Conservation (phyloP, 2,797 vertebrate species). For the Gallinago solitaria region DNA sequence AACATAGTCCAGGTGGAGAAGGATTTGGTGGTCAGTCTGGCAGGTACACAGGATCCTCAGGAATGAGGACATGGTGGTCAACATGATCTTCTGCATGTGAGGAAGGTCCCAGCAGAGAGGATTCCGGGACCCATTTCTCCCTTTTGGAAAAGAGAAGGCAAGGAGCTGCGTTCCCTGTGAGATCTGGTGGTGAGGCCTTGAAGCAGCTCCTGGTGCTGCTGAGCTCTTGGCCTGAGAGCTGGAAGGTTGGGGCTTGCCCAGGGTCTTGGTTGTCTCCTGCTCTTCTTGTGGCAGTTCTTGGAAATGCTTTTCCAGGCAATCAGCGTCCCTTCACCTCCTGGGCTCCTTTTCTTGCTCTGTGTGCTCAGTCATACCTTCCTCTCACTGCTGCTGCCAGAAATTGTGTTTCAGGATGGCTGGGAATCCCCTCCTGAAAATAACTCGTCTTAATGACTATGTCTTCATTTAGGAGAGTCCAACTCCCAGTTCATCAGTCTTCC, state of each 20-base stretch:
- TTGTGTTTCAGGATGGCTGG: neutral
- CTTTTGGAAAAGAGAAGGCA: neutral
- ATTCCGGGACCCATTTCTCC: neutral
- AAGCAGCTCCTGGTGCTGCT: neutral
- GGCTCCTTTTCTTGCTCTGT: neutral
- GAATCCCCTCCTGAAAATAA: neutral
- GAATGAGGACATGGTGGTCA: neutral
- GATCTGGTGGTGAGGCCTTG: neutral
- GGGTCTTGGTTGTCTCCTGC: neutral
- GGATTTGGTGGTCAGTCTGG: neutral
- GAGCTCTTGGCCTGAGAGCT: neutral
- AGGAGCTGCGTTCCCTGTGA: accelerated
- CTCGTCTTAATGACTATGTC: neutral
- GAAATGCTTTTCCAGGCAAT: neutral
- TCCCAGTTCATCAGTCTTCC: neutral
- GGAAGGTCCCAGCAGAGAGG: neutral
- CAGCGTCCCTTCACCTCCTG: neutral
- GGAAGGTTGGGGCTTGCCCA: neutral
- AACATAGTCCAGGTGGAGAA: neutral
- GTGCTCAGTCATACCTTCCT: neutral
- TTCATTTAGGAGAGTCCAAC: neutral
- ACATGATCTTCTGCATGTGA: accelerated
- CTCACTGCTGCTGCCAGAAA: neutral
- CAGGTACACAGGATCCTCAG: accelerated
- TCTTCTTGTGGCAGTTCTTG: neutral